A percentile compares a stretch with the other conserved stretches of the same genome.
These are phyloP conservation scores for Megathymus violae DNA, from an alignment of 1,140 invertebrate species.

Conservation along the genomic window DNA sequence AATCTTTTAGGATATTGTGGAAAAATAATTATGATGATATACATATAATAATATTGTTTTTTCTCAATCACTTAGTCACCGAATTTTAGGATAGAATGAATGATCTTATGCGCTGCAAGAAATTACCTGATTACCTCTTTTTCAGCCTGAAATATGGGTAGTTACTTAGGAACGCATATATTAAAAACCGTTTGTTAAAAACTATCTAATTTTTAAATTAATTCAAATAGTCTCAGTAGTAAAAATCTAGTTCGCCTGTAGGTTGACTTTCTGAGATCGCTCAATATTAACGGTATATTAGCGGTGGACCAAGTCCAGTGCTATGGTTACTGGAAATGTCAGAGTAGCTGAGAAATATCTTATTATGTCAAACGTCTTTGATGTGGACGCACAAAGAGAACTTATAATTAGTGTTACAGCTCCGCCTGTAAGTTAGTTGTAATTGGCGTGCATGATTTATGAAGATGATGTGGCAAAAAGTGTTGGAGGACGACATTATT, in stretches of 20 bases:
- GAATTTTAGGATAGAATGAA: too few relatives aligned
- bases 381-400: constrained; percentile 38
- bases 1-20: too few relatives aligned
- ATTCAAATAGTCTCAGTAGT: too few relatives aligned
- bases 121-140: too few relatives aligned
- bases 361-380: constrained; percentile 43
- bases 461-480: constrained; percentile 36
- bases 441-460: constrained; percentile 46
- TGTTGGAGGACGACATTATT: constrained; percentile 30
- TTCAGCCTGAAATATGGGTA: too few relatives aligned
- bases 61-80: too few relatives aligned
- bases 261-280: not conserved
- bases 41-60: too few relatives aligned
- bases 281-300: not conserved
- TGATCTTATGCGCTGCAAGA: too few relatives aligned
- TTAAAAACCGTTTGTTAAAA: too few relatives aligned
- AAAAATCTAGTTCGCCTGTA: not conserved
- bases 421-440: constrained; percentile 36
- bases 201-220: too few relatives aligned
- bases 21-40: too few relatives aligned
- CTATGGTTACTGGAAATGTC: constrained; percentile 22
- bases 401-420: constrained; percentile 44
- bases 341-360: constrained; percentile 37
- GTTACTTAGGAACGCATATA: too few relatives aligned
- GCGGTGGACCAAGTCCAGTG: constrained; percentile 7